Evolutionary conservation across 2,888 invertebrate species (phyloP), one percentile per base, ranked within the genome.

Genomic region (Ceramica pisi): DNA sequence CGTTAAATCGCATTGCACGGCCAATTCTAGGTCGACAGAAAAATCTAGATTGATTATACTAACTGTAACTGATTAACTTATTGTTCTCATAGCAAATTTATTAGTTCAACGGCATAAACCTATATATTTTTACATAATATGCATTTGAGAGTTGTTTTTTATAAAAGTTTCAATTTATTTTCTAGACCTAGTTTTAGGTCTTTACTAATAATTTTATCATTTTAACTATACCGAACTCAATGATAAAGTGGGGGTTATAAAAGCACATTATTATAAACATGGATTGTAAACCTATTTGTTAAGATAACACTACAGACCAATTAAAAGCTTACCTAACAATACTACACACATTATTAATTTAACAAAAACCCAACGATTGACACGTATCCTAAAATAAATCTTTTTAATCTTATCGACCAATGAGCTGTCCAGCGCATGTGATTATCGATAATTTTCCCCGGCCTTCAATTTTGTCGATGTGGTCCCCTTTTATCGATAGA

Each of bases 401-500:
- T 71, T 67, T 71, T 57, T 68, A 67, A 81, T 79, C 74, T 78
- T 77, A 82, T 80, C 80, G 60, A 71, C 44, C 65, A 78, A 62
- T 68, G 66, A 67, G 63, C 70, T 77, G 77, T 69, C 75, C 64
- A 57, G 56, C 50, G 61, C 35, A 60, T 67, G 41, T 61, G 67
- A 72, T 73, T 80, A 80, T 78, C 78, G 76, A 73, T 71, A 80
- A 70, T 73, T 63, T 66, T 64, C 55, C 23, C 67, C 67, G 80
- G 67, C 82, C 83, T 83, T 77, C 79, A 59, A 44, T 73, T 62
- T 72, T 64, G 60, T 62, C 74, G 70, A 78, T 76, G 74, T 56
- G 70, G 67, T 50, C 56, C 68, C 38, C 35, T 46, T 80, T 75
- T 81, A 81, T 83, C 75, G 71, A 75, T 59, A 69, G 83, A 83